A percentile compares a stretch with the other conserved stretches of the same genome.
phyloP scores from a whole-genome alignment of 1,140 invertebrate genomes.

The Meloidogyne floridensis region DNA sequence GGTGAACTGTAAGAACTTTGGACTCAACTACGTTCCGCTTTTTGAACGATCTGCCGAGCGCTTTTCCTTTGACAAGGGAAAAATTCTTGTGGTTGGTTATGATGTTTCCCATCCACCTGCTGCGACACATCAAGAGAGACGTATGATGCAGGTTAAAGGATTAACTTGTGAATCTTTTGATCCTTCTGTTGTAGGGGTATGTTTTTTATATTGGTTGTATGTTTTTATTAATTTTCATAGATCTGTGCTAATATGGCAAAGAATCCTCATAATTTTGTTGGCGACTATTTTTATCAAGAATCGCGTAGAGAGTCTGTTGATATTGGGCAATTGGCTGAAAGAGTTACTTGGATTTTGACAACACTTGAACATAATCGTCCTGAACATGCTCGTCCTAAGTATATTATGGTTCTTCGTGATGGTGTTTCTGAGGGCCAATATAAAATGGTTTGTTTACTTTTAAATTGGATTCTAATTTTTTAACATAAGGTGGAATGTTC shows the following conservation, averaged over 20 bases:
- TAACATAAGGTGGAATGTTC: neutral
- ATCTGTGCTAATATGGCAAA: conserved; percentile 39
- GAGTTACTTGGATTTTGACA: conserved; percentile 25
- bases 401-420: conserved; percentile 48
- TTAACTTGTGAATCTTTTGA: conserved; percentile 36
- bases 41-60: conserved; percentile 38
- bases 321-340: conserved; percentile 23
- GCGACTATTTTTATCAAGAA: conserved; percentile 46
- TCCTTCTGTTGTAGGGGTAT: conserved; percentile 42
- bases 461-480: neutral
- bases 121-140: conserved; percentile 36
- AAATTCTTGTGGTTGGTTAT: conserved; percentile 43
- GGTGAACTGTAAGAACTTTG: conserved; percentile 48
- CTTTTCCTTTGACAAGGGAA: conserved; percentile 30
- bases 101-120: conserved; percentile 43
- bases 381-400: conserved; percentile 22
- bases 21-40: conserved; percentile 44
- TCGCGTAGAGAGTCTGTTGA: conserved; percentile 43
- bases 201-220: neutral
- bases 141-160: conserved; percentile 39
- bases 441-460: conserved; percentile 31
- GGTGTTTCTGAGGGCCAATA: conserved; percentile 47
- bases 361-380: conserved; percentile 43
- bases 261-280: conserved; percentile 44
- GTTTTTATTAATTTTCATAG: neutral